A percentile compares a stretch with the other conserved stretches of the same genome.
Conservation (phyloP, 2,113 vertebrate genomes). For the Callospermophilus lateralis region DNA sequence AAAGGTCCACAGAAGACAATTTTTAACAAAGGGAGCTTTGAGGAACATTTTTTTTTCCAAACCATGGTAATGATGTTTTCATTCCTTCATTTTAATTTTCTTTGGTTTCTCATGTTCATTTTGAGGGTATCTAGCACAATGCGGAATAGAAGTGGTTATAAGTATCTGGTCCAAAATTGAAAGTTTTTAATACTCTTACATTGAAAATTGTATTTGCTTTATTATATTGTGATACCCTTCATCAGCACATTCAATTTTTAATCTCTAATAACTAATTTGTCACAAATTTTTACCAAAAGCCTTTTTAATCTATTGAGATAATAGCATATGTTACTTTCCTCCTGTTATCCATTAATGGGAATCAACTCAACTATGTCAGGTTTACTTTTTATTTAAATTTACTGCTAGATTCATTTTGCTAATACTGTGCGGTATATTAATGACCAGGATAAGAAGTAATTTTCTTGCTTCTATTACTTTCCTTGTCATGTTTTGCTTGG, state of each 20-base stretch:
- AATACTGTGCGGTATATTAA: not conserved
- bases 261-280: conserved; percentile 3
- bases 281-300: conserved; percentile 10
- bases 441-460: not conserved
- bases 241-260: not conserved
- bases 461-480: conserved; percentile 22
- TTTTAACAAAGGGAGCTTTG: not conserved
- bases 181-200: not conserved
- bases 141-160: not conserved
- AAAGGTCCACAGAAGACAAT: not conserved
- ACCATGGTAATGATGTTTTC: not conserved
- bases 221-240: not conserved
- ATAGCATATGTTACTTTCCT: not conserved
- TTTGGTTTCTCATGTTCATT: not conserved
- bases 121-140: not conserved
- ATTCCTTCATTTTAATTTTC: not conserved
- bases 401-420: not conserved
- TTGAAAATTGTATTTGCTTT: not conserved
- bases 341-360: not conserved
- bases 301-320: not conserved
- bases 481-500: not conserved
- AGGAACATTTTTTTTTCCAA: not conserved
- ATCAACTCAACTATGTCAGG: not conserved
- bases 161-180: not conserved
- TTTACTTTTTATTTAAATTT: not conserved